Evolutionary conservation across 2,113 vertebrate species (phyloP).

Genomic region (Colaptes auratus): DNA sequence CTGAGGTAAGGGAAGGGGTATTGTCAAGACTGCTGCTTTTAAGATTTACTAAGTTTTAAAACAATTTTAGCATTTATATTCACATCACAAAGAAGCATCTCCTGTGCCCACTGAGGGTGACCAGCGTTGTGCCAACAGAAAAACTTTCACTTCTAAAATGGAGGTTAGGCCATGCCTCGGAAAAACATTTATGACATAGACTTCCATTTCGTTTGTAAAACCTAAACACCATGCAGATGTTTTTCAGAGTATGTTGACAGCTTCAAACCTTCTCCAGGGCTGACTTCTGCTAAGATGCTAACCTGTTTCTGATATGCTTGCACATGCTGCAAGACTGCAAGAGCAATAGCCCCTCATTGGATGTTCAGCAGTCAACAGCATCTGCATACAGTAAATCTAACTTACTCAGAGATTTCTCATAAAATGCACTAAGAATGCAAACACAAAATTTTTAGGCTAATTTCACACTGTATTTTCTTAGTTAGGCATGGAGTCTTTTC

Average conservation of each 20-base stretch:
- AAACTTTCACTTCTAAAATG: background rate
- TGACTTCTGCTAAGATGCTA: background rate
- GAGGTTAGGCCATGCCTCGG: background rate
- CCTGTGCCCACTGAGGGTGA: background rate
- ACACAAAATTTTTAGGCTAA: conserved; percentile 2
- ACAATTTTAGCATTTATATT: background rate
- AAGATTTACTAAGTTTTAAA: background rate
- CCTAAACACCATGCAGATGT: background rate
- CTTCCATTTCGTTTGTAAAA: background rate
- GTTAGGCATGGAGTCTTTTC: background rate
- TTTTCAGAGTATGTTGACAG: background rate
- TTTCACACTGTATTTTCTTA: background rate
- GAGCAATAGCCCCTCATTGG: background rate
- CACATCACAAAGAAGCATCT: background rate
- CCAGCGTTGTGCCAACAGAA: conserved; percentile 1
- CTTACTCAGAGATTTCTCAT: background rate
- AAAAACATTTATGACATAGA: background rate
- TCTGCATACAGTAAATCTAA: background rate
- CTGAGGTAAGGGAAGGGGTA: background rate
- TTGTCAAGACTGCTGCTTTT: background rate
- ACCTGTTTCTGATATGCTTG: background rate
- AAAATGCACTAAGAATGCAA: conserved; percentile 8
- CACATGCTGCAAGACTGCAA: rapidly evolving
- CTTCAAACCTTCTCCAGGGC: background rate
- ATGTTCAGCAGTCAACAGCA: rapidly evolving